Evolutionary conservation across 2,113 vertebrate genomes (phyloP), one percentile per base, ranked within the genome.

Genomic region (Rhombomys opimus): DNA sequence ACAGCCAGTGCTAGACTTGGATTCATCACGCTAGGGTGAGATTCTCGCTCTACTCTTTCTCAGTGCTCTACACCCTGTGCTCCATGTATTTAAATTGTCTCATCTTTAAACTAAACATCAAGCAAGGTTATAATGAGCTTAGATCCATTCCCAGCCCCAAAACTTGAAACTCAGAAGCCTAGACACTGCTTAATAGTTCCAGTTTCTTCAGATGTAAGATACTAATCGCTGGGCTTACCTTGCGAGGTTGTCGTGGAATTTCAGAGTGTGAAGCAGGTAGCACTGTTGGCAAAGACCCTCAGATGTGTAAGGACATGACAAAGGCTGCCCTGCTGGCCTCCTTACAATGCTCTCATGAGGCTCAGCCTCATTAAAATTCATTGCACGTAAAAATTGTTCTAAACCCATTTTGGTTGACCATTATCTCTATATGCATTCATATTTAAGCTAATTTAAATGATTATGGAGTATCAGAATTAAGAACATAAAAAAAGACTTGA

Each of bases 361-460:
- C 20, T 89, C 7, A 90, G 32, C 11, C 1, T 92, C 82, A 95
- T 12, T 12, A 13, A 57, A 57, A 91, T 57, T 35, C 75, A 57
- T 78, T 84, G 78, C 10, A 68, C 18, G 18, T 46, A 52, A 54
- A 41, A 93, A 93, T 89, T 91, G 50, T 67, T 95, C 93, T 75
- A 87, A 94, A 84, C 8, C 13, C 27, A 89, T 70, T 20, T 4
- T 63, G 54, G 38, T 5, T 93, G 46, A 61, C 46, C 17, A 46
- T 84, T 80, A 93, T 61, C 38, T 89, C 25, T 97, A 14, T 90
- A 87, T 87, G 91, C 86, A 67, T 73, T 91, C 72, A 85, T 72
- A 76, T 91, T 93, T 87, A 84, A 91, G 89, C 72, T 80, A 90
- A 94, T 91, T 84, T 93, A 92, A 93, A 38, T 90, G 63, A 93